These are phyloP conservation scores for Diuraphis noxia DNA, from an alignment of 1,140 invertebrate genomes.

Conservation along the genomic window DNA sequence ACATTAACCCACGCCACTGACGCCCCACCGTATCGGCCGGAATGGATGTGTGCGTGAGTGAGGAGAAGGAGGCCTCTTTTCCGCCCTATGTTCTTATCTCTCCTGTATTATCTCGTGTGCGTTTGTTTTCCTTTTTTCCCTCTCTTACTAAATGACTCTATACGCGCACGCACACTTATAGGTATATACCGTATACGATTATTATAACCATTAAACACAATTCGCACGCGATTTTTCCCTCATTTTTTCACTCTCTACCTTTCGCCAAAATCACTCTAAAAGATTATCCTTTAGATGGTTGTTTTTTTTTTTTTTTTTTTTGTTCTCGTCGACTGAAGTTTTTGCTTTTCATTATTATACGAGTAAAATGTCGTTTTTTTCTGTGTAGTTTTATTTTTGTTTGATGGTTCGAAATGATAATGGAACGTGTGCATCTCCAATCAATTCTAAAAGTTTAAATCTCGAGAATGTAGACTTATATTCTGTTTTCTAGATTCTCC, in stretches of 20 bases:
- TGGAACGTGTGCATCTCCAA: neutral
- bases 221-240: neutral
- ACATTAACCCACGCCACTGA: neutral
- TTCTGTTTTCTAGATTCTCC: neutral
- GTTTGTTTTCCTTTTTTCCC: neutral
- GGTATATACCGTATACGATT: neutral
- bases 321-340: neutral
- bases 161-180: neutral
- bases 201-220: neutral
- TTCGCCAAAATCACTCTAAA: constrained; percentile 5
- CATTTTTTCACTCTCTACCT: neutral
- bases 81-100: neutral
- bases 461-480: neutral
- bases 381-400: neutral
- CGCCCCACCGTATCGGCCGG: too few species aligned
- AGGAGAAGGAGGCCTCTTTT: neutral
- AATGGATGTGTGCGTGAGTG: neutral
- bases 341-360: neutral
- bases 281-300: neutral
- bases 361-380: neutral
- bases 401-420: neutral
- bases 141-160: neutral
- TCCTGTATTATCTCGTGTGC: neutral
- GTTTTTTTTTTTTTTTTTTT: neutral
- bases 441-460: neutral